Conservation (phyloP, 2,797 vertebrate species). For the Poecile montanus region DNA sequence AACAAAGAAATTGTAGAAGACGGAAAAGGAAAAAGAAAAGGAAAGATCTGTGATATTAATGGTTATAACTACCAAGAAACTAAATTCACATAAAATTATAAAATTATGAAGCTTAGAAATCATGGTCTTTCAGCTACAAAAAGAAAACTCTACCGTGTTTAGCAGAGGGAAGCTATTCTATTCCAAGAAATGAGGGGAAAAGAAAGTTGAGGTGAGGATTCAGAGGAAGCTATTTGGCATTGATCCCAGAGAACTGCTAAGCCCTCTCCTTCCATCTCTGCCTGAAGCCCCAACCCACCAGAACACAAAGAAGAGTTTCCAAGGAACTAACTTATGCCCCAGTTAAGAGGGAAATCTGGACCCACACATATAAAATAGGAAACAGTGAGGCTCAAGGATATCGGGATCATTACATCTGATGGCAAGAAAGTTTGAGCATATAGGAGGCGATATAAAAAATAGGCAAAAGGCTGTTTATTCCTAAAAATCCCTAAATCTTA, state of each 20-base stretch:
- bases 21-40: neutral
- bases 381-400: neutral
- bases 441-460: fast-evolving
- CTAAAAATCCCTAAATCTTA: neutral
- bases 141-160: neutral
- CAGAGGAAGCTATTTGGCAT: neutral
- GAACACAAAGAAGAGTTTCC: neutral
- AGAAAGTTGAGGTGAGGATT: neutral
- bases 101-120: neutral
- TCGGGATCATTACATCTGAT: fast-evolving
- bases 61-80: neutral
- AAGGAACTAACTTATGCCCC: neutral
- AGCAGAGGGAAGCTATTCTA: neutral
- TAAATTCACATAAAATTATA: neutral
- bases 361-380: neutral
- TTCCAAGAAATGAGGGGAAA: neutral
- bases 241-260: neutral
- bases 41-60: neutral
- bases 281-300: neutral
- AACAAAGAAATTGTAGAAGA: neutral
- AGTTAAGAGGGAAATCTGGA: neutral
- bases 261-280: neutral
- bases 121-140: neutral
- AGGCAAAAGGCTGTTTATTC: neutral
- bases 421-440: neutral